Evolutionary conservation across 2,113 vertebrate genomes (phyloP).

Genomic region (Anseranas semipalmata): DNA sequence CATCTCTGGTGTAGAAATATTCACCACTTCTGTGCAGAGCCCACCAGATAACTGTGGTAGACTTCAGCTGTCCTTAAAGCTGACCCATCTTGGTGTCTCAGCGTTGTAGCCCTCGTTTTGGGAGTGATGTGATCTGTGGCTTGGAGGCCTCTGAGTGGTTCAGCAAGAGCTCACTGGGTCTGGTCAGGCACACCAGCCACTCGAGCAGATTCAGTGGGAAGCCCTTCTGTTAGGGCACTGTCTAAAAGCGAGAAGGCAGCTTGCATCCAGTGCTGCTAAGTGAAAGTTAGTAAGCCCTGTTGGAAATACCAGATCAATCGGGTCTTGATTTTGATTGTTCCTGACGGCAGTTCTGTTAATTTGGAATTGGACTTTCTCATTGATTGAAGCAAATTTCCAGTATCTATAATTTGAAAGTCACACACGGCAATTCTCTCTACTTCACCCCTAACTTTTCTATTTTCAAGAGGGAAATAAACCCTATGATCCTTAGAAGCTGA

Average conservation of each 20-base stretch:
- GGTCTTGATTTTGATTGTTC: neutral
- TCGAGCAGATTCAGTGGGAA: neutral
- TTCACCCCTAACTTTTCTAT: neutral
- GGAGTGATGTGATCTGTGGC: neutral
- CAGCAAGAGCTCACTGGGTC: neutral
- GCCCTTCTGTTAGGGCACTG: neutral
- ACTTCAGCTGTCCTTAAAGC: neutral
- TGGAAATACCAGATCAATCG: neutral
- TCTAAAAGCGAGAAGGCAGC: neutral
- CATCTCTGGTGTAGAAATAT: neutral
- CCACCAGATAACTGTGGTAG: neutral
- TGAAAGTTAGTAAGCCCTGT: neutral
- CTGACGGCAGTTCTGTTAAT: neutral
- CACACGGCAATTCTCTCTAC: neutral
- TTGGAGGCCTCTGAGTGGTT: neutral
- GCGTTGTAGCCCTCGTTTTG: neutral
- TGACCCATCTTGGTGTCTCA: neutral
- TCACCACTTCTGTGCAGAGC: neutral
- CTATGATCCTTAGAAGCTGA: neutral
- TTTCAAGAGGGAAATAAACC: neutral
- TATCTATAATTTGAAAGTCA: neutral
- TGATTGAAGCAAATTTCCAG: neutral
- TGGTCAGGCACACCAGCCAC: neutral
- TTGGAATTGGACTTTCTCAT: neutral
- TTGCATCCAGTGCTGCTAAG: neutral